Base-by-base conservation (phyloP, 2,113 vertebrate species). In the Thunnus thynnus region DNA sequence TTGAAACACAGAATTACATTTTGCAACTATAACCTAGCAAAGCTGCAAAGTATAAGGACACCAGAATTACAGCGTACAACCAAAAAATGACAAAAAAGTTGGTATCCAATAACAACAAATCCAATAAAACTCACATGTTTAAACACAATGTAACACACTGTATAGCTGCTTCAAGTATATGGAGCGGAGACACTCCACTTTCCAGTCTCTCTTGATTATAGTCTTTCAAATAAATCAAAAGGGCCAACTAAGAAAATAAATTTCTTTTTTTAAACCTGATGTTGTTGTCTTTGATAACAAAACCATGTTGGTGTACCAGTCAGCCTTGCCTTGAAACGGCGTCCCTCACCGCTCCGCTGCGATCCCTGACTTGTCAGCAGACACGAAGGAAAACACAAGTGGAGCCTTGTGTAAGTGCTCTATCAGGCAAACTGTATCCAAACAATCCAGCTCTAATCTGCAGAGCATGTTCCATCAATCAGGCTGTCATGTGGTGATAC, bases 231-330 rank as follows among this genome's bases (percentile, higher is more conserved):
- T 70, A 54, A 72, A 80, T 68, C 80, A 41, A 50, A 58, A 80
- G 79, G n/a, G 44, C 48, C 7, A 9, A 41, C 51, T 20, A 11
- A 20, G 1, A 65, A 65, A 68, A 30, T 55, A 36, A 20, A 10
- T n/a, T 1, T 1, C 18, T 25, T 46, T 20, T 69, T 51, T 74
- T 68, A 50, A 78, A 48, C 47, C 18, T 22, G 11, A 10, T 17
- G 10, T 5, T 86, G 84, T 87, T 91, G 55, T 84, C 88, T 90
- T 48, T 78, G 66, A 90, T 83, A 91, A 87, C 88, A 87, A 5
- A 66, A 36, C 25, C 13, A 3, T 89, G 89, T 88, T 91, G 82
- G 82, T 76, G 62, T 20, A 70, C 20, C 82, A 68, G 64, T 30
- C 79, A 50, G 81, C 87, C 87, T 88, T 69, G 87, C 48, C 79